These are phyloP conservation scores for Catamblyrhynchus diadema DNA, from an alignment of 2,797 vertebrate genomes.

Conservation along the genomic window DNA sequence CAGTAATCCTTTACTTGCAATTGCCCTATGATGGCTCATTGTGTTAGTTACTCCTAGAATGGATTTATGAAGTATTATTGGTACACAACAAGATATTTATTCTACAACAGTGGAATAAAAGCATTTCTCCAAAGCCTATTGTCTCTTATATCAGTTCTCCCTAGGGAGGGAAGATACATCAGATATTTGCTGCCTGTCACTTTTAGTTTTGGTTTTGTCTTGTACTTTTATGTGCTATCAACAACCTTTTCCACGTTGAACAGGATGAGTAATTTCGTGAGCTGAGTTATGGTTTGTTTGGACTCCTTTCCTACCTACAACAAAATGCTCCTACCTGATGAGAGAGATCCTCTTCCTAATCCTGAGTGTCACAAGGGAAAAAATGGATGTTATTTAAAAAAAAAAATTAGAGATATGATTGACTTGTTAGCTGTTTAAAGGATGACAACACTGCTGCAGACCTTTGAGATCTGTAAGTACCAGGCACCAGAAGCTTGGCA, in stretches of 20 bases:
- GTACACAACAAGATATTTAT: conserved; percentile 5
- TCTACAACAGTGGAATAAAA: not conserved
- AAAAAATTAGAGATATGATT: not conserved
- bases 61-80: conserved; percentile 39
- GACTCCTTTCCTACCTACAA: not conserved
- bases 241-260: not conserved
- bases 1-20: conserved; percentile 5
- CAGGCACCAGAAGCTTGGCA: not conserved
- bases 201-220: conserved; percentile 14
- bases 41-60: not conserved
- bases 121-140: conserved; percentile 30
- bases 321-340: not conserved
- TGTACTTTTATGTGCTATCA: not conserved
- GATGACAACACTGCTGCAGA: not conserved
- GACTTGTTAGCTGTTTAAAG: not conserved
- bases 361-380: not conserved
- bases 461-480: not conserved
- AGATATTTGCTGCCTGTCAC: not conserved
- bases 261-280: not conserved
- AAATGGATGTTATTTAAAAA: not conserved
- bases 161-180: not conserved
- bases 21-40: not conserved
- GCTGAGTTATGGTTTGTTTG: not conserved
- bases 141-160: conserved; percentile 25
- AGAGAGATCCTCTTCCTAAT: not conserved